These are phyloP conservation scores for Chironomus tepperi DNA, from an alignment of 1,140 invertebrate species.

Conservation along the genomic window DNA sequence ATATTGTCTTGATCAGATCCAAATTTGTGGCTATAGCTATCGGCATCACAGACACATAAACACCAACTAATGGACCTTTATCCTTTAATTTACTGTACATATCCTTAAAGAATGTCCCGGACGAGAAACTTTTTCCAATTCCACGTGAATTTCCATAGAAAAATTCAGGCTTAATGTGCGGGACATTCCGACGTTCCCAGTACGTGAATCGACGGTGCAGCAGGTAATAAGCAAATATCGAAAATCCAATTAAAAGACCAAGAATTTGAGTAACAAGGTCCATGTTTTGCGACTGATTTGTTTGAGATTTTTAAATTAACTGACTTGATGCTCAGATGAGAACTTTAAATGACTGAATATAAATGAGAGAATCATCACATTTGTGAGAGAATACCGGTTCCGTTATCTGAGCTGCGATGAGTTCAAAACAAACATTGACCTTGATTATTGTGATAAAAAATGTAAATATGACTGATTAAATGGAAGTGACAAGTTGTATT, in stretches of 20 bases:
- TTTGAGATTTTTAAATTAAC: too few species aligned
- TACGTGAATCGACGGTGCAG: slow-evolving; percentile 26
- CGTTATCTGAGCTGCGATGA: too few species aligned
- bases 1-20: slow-evolving; percentile 41
- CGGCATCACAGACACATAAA: slow-evolving; percentile 44
- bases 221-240: background rate
- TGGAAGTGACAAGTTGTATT: too few species aligned
- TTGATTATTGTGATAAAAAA: too few species aligned
- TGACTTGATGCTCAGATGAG: too few species aligned
- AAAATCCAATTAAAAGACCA: background rate
- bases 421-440: too few species aligned
- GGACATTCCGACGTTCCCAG: slow-evolving; percentile 33
- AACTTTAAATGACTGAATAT: too few species aligned
- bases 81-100: background rate
- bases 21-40: slow-evolving; percentile 41
- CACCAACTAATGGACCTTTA: slow-evolving; percentile 30
- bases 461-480: too few species aligned
- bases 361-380: too few species aligned
- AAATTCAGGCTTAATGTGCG: slow-evolving; percentile 30
- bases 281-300: background rate
- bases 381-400: too few species aligned
- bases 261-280: background rate
- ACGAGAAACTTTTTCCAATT: slow-evolving; percentile 26
- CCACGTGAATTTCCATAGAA: slow-evolving; percentile 31
- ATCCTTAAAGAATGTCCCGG: background rate